Base-by-base conservation (phyloP, 2,888 invertebrate genomes). In the Apamea anceps region DNA sequence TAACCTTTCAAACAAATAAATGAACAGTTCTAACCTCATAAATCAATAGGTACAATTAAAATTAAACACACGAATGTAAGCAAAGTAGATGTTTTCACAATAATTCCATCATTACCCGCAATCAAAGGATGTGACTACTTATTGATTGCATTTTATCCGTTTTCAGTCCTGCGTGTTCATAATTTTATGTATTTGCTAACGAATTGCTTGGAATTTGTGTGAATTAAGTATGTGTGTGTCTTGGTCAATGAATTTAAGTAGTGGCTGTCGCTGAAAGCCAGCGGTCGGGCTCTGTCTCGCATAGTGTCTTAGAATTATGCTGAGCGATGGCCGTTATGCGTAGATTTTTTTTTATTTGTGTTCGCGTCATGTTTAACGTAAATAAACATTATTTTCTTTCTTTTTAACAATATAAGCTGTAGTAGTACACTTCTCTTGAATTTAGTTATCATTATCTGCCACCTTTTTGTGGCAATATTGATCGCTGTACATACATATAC, bases 101-200 rank as follows among this genome's bases (percentile, higher is more conserved):
- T 76, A 76, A 71, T 80, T 71, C 74, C 42, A 75, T 73, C 32
- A 74, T 75, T 66, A 71, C 37, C 57, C 62, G 72, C 79, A 85
- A 80, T 65, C 60, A 15, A 60, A 89, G 88, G 88, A 88, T 89
- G 77, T 82, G 18, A 13, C n/a, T 65, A 82, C 51, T 88, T 88
- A 86, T 60, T 18, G 62, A 54, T 88, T 88, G 88, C 88, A 80
- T 72, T 82, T 80, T 63, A 63, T 85, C 87, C 87, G 82, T 80
- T 80, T 72, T 71, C 15, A 70, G 66, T 66, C 37, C 77, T 82
- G 80, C 84, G 87, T 82, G 81, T 66, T 68, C 5, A 62, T 84
- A 80, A 79, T 81, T 82, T 72, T 32, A 54, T 75, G 78, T 42
- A 63, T 84, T 72, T 80, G 54, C 65, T 62, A 77, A 80, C 25